Percentiles rank a stretch among this genome's conserved stretches.
Conservation (phyloP, 2,113 vertebrate genomes). For the Aramus guarauna region DNA sequence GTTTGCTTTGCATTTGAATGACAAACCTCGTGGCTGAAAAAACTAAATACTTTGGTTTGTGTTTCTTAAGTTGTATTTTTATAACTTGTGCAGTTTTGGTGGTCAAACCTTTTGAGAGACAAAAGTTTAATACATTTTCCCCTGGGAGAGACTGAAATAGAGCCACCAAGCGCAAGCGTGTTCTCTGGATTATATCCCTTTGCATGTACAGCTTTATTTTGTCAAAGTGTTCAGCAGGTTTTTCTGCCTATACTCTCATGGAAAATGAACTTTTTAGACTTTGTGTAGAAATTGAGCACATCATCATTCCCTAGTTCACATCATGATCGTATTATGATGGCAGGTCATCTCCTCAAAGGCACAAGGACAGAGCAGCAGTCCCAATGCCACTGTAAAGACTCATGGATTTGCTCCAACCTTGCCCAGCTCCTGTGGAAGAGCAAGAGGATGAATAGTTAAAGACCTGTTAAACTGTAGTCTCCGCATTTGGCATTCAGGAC, state of each 20-base stretch:
- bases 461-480: not conserved
- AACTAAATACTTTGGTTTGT: not conserved
- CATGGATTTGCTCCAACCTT: not conserved
- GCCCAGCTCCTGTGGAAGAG: not conserved
- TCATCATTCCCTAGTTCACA: not conserved
- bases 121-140: not conserved
- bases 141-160: not conserved
- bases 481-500: too few species aligned
- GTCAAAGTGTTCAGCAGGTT: not conserved
- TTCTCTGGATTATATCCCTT: not conserved
- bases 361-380: not conserved
- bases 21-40: not conserved
- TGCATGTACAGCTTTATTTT: not conserved
- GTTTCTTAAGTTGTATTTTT: not conserved
- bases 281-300: not conserved
- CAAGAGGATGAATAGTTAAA: not conserved
- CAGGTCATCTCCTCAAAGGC: not conserved
- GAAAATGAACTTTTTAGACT: not conserved
- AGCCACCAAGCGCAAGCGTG: not conserved
- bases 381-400: not conserved
- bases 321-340: too few species aligned
- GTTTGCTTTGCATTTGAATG: not conserved
- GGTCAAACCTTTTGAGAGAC: not conserved
- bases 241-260: not conserved
- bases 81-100: not conserved